Evolutionary conservation across 2,797 vertebrate species (phyloP), one percentile per base, ranked within the genome.

Genomic region (Poeciliopsis presidionis): DNA sequence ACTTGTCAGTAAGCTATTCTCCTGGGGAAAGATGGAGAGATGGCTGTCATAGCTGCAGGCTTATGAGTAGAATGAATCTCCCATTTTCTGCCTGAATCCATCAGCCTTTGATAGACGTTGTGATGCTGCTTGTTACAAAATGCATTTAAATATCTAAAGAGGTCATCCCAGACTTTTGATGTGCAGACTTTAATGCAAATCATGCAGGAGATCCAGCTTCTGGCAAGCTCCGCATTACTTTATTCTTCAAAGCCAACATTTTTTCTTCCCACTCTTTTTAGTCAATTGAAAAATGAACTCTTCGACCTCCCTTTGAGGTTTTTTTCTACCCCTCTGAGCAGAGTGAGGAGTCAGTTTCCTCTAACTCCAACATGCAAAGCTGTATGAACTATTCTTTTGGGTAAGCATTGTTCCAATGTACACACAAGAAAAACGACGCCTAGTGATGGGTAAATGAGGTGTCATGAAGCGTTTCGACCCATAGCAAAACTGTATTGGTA

Each of bases 161-260:
- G 96, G 96, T 96, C 96, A 97, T 95, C 95, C 94, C 89, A 92
- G 93, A 95, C 94, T 95, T 98, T 97, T 98, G 97, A 98, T 97
- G 96, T 98, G 90, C 92, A 84, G 97, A 95, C 96, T 96, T 97
- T 96, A 94, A 98, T 99, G 97, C 96, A 97, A 98, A 99, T 97
- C 90, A 94, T 92, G 94, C 84, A 93, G 94, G 95, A 94, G 95
- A 96, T 95, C 94, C 92, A 93, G 96, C 94, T 96, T 97, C 96
- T 96, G 92, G 90, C 87, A 95, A 97, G 95, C 93, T 93, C 89
- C 90, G 85, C 1, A 77, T 90, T 93, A 91, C 95, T 97, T 97
- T 97, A 95, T 97, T 97, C 96, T 97, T 95, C 92, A 94, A 47
- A 72, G 86, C 87, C 81, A 93, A 94, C 83, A 76, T 78, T 87